phyloP scores from a whole-genome alignment of 2,113 vertebrate species.

The Anoplopoma fimbria region DNA sequence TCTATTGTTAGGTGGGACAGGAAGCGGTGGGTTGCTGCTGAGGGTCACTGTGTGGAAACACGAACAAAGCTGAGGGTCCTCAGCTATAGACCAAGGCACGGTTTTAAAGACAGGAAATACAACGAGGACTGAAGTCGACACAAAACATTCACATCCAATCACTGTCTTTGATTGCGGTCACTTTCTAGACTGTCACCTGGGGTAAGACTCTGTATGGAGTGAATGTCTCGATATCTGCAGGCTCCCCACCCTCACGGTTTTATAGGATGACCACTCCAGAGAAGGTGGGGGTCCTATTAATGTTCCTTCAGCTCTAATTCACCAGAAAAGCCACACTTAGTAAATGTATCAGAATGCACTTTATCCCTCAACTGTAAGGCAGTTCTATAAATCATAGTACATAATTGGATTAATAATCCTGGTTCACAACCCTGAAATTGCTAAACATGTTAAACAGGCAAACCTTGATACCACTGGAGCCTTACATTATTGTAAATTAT shows the following conservation, averaged over 20 bases:
- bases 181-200: neutral
- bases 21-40: constrained; percentile 64
- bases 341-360: neutral
- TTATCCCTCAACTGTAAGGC: neutral
- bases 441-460: neutral
- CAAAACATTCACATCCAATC: constrained; percentile 1
- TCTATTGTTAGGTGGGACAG: constrained; percentile 72
- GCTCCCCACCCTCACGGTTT: neutral
- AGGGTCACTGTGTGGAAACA: constrained; percentile 63
- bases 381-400: neutral
- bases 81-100: neutral
- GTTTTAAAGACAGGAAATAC: constrained; percentile 52
- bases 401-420: neutral
- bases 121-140: neutral
- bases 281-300: neutral
- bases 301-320: neutral
- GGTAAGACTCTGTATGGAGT: neutral
- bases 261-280: neutral
- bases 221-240: neutral
- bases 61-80: constrained; percentile 46
- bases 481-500: neutral
- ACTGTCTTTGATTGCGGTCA: neutral
- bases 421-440: neutral
- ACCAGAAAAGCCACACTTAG: neutral
- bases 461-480: neutral